Conservation (phyloP, 1,140 invertebrate genomes). For the Phymorhynchus buccinoides region DNA sequence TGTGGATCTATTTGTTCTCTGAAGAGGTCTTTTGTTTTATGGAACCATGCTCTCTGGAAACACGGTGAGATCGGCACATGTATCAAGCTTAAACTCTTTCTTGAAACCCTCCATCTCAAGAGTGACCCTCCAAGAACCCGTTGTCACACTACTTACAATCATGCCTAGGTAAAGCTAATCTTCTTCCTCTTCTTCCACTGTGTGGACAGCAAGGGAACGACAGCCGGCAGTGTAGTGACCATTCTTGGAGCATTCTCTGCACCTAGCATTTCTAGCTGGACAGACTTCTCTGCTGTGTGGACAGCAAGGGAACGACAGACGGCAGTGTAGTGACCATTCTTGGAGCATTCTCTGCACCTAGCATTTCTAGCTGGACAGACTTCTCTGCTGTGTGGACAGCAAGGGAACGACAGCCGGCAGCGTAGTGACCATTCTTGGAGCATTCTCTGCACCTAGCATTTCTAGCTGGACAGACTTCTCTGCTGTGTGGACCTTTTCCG, state of each 20-base stretch:
- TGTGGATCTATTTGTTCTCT: neutral
- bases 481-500: neutral
- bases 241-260: no score
- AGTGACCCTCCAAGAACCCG: conserved; percentile 2
- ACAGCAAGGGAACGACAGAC: no score
- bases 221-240: no score
- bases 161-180: neutral
- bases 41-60: neutral
- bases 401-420: neutral
- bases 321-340: no score
- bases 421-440: neutral
- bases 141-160: neutral
- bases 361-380: no score
- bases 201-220: no score
- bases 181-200: neutral
- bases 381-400: no score
- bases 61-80: conserved; percentile 37
- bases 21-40: neutral
- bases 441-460: conserved; percentile 8
- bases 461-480: conserved; percentile 12
- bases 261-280: no score
- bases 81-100: conserved; percentile 31
- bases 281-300: no score
- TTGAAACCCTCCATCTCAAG: neutral
- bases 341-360: no score